A percentile compares a stretch with the other conserved stretches of the same genome.
phyloP scores from a whole-genome alignment of 2,888 invertebrate genomes.

The Lasioglossum pauxillum region DNA sequence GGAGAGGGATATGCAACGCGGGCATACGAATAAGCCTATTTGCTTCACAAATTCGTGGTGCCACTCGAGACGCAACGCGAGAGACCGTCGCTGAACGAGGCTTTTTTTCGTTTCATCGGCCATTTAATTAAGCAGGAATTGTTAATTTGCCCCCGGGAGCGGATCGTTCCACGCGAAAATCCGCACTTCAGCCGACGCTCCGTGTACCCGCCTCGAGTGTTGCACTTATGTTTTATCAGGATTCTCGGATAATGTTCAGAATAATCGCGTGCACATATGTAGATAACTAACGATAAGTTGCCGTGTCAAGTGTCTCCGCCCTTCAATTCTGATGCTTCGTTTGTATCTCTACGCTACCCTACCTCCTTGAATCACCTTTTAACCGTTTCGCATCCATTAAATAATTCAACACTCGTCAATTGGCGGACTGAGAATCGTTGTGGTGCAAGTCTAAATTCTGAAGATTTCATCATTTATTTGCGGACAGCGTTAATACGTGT shows the following conservation, averaged over 20 bases:
- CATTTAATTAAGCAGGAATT: conserved; percentile 79
- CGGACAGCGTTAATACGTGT: too few relatives aligned
- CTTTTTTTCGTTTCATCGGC: conserved; percentile 71
- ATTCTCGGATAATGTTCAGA: conserved; percentile 55
- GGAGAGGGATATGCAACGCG: conserved; percentile 67
- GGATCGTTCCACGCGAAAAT: conserved; percentile 61
- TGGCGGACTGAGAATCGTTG: too few relatives aligned
- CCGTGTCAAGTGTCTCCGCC: conserved; percentile 3
- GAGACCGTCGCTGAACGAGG: conserved; percentile 60
- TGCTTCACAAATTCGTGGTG: conserved; percentile 77
- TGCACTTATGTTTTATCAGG: conserved; percentile 66
- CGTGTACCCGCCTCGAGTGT: conserved; percentile 61
- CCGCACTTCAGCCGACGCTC: conserved; percentile 57
- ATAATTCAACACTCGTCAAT: background rate
- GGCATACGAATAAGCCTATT: conserved; percentile 75
- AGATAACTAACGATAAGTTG: conserved; percentile 41
- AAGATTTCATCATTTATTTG: too few relatives aligned
- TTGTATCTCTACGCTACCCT: background rate
- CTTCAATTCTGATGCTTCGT: conserved; percentile 42
- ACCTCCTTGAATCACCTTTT: conserved; percentile 6
- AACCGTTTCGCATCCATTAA: conserved; percentile 7
- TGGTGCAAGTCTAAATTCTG: too few relatives aligned
- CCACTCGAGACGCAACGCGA: conserved; percentile 63
- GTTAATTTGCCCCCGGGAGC: conserved; percentile 72
- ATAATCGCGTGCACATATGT: conserved; percentile 56